Base-by-base conservation (phyloP, 1,140 invertebrate species). In the Drosophila varians region DNA sequence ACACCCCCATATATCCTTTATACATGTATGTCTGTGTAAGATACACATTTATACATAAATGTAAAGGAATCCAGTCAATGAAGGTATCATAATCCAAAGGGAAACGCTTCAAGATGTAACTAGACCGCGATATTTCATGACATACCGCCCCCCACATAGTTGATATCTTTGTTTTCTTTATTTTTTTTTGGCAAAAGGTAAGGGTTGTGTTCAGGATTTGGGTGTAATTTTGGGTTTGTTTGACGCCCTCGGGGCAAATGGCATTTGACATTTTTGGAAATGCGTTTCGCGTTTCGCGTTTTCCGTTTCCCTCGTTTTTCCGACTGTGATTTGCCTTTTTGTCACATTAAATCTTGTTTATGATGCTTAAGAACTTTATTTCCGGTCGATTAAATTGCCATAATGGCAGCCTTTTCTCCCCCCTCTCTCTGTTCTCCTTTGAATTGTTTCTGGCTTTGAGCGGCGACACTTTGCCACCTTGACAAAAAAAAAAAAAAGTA, bases 291-390 rank as follows among this genome's bases (percentile, higher is more conserved):
- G 4, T 49, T 48, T 12, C 19, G 8, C 16, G 5, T 12, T 38
- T 8, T 11, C 8, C 8, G 11, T 6, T 6, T 8, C 7, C 2
- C 43, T 2, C 47, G 1, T 11, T 38, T 1, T 8, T 64, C 52
- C 28, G 46, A 45, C 66, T 86, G 79, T 86, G 79, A 83, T 83
- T 83, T 83, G 79, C 80, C 74, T 86, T 84, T 84, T 84, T 84
- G 76, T 84, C 80, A 84, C 79, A 86, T 86, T 84, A 84, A 84
- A 84, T 84, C 79, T 84, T 84, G 80, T 84, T 84, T 84, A 84
- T 86, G 79, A 86, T 55, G 80, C 68, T 76, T 86, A 80, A 73
- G 72, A 70, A 86, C 72, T 86, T 84, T 86, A 86, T 80, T 84
- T 84, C 69, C 82, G 82, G 72, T 79, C 79, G 80, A 84, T 84